Percentiles rank a stretch among this genome's conserved stretches.
These are phyloP conservation scores for Drosophila ananassae DNA, from an alignment of 1,140 invertebrate genomes.

Conservation along the genomic window DNA sequence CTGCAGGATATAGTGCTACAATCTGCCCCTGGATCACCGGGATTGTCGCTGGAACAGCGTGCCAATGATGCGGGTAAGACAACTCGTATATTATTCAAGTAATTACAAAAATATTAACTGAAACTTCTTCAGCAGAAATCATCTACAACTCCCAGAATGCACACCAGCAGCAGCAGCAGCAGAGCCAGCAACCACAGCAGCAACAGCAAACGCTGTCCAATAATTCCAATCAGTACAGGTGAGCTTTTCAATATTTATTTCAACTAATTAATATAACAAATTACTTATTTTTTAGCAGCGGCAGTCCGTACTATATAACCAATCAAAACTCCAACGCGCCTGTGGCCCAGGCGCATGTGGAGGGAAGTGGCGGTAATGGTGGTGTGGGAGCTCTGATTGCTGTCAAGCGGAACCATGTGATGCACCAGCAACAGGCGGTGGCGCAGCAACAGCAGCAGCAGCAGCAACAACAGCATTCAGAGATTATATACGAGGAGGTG, in stretches of 20 bases:
- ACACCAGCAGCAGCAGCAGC: slow-evolving; percentile 63
- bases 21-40: slow-evolving; percentile 83
- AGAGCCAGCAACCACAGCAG: slow-evolving; percentile 47
- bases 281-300: slow-evolving; percentile 24
- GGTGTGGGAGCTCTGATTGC: slow-evolving; percentile 77
- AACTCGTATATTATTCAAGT: background rate
- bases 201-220: slow-evolving; percentile 62
- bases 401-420: slow-evolving; percentile 76
- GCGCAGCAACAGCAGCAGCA: slow-evolving; percentile 61
- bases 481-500: slow-evolving; percentile 81
- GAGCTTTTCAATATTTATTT: background rate
- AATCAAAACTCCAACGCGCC: slow-evolving; percentile 73
- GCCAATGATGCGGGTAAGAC: slow-evolving; percentile 70
- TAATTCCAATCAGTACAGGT: slow-evolving; percentile 83
- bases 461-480: slow-evolving; percentile 66
- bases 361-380: slow-evolving; percentile 46
- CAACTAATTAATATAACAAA: background rate
- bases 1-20: slow-evolving; percentile 83
- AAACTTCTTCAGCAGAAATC: slow-evolving; percentile 53
- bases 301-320: slow-evolving; percentile 78
- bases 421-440: slow-evolving; percentile 65
- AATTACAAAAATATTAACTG: no score
- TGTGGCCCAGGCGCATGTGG: slow-evolving; percentile 55
- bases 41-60: slow-evolving; percentile 78
- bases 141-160: slow-evolving; percentile 82